Base-by-base conservation (phyloP, 2,797 vertebrate genomes). In the Mormyrops attenuatus region DNA sequence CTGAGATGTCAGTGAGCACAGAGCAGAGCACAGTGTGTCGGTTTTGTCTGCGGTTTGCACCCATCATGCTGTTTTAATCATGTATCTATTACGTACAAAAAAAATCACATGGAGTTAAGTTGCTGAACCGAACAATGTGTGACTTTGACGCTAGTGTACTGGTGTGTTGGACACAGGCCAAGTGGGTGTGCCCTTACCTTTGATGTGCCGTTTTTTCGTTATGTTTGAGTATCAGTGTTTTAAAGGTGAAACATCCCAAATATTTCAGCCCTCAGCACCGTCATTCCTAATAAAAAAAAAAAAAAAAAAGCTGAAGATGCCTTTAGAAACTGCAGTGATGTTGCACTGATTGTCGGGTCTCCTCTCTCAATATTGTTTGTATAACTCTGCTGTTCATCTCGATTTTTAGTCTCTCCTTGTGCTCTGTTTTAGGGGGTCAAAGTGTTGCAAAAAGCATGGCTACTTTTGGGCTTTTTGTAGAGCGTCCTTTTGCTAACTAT, bases 401-500 rank as follows among this genome's bases (percentile, higher is more conserved):
- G 2, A 41, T 69, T 17, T 47, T 17, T 47, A 80, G 15, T 80
- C 38, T 20, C 38, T 80, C 38, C 38, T 5, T 8, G 6, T 47
- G 9, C 73, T 80, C 34, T 20, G 15, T 38, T 80, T 44, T 80
- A 80, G 44, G 15, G 38, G 73, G 38, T 80, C 41, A 80, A n/a
- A 41, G 7, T n/a, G 41, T 17, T 20, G 1, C 26, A 73, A 6
- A 26, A 13, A 5, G 11, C 34, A 13, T 5, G 30, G 26, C 3
- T 20, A 4, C 41, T 47, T 44, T 47, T 47, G 38, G 73, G 73
- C 17, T 17, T 88, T 55, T 47, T 57, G 41, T 49, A 63, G 13
- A 41, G 38, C 86, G 88, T 87, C 90, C 88, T 22, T 90, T 53
- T 87, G 60, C 89, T 89, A 20, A 91, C 93, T 94, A 92, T 91